These are phyloP conservation scores for Columba livia DNA, from an alignment of 2,113 vertebrate genomes.

Conservation along the genomic window DNA sequence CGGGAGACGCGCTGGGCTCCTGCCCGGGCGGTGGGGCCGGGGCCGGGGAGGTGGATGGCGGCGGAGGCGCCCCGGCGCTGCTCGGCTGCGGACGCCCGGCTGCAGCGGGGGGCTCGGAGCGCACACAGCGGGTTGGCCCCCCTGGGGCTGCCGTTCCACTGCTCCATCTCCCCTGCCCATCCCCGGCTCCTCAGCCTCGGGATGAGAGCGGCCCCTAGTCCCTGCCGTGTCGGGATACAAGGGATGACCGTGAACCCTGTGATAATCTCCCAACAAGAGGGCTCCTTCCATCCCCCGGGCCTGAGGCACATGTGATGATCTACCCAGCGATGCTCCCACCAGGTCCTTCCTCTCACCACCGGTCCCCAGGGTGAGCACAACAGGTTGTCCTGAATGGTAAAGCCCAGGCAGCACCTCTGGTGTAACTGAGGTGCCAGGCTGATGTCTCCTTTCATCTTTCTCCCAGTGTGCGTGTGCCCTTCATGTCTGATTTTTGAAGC, in stretches of 20 bases:
- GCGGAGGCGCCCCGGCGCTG: no score
- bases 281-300: not conserved
- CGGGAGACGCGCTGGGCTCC: not conserved
- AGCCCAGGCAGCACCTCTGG: not conserved
- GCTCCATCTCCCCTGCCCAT: not conserved
- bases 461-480: not conserved
- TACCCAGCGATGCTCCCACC: not conserved
- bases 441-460: not conserved
- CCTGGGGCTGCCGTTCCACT: not conserved
- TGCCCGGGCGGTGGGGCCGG: not conserved
- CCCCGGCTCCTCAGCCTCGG: not conserved
- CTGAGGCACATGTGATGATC: not conserved
- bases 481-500: not conserved
- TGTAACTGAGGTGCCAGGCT: not conserved
- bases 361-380: not conserved
- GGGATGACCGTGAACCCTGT: not conserved
- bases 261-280: not conserved
- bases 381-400: not conserved
- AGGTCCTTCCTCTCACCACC: not conserved
- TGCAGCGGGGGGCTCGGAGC: not conserved
- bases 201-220: not conserved
- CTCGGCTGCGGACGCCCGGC: not conserved
- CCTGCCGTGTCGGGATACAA: not conserved
- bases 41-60: no score
- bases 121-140: no score